Evolutionary conservation across 2,113 vertebrate species (phyloP).

Genomic region (Ia io): DNA sequence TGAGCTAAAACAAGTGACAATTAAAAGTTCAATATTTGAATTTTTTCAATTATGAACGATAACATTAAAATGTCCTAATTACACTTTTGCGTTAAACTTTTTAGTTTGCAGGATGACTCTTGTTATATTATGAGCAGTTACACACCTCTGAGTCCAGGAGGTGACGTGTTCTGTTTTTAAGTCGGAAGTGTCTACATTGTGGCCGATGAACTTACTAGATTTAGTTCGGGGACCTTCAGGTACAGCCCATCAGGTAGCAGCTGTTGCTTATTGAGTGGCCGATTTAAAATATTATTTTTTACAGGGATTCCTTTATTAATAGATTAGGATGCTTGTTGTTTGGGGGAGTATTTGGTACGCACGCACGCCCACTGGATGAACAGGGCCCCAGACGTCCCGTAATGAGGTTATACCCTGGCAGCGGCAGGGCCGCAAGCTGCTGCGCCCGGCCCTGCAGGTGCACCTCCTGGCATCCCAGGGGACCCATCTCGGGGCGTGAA

Average conservation of each 20-base stretch:
- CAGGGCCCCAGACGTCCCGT: background rate
- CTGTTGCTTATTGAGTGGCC: background rate
- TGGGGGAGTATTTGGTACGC: background rate
- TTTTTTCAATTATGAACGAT: background rate
- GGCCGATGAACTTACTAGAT: background rate
- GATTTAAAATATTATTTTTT: constrained; percentile 9
- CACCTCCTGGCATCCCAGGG: background rate
- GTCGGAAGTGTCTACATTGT: background rate
- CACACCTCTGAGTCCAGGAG: background rate
- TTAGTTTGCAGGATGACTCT: background rate
- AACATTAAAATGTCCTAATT: background rate
- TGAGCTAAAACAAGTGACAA: background rate
- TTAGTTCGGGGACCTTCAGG: background rate
- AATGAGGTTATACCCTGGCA: background rate
- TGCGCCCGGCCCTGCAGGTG: background rate
- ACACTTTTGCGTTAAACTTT: background rate
- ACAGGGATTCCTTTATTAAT: background rate
- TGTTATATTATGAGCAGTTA: background rate
- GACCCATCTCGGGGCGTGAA: background rate
- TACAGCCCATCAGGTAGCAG: background rate
- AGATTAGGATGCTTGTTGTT: background rate
- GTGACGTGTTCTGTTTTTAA: background rate
- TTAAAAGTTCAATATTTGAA: background rate
- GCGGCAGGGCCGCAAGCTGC: background rate
- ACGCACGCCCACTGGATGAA: background rate